A percentile compares a stretch with the other conserved stretches of the same genome.
These are phyloP conservation scores for Gila robusta DNA, from an alignment of 2,797 vertebrate species.

Conservation along the genomic window DNA sequence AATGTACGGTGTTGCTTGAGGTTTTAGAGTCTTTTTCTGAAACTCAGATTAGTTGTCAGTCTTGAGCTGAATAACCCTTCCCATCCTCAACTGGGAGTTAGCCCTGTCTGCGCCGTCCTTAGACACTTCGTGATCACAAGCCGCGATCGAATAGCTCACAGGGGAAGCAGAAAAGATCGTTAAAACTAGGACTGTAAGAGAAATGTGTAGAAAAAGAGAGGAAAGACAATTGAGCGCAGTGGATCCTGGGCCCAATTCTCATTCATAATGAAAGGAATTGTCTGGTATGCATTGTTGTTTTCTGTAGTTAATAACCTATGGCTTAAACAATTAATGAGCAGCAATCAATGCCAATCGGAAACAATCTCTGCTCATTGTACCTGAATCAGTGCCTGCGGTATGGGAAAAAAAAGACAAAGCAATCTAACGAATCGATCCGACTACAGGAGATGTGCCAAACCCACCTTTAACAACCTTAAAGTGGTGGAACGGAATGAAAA, in stretches of 20 bases:
- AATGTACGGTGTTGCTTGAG: background rate
- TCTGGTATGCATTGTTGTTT: constrained; percentile 28
- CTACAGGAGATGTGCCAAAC: constrained; percentile 18
- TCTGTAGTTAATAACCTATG: constrained; percentile 54
- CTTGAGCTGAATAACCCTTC: constrained; percentile 24
- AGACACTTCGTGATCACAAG: constrained; percentile 46
- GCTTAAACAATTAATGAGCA: constrained; percentile 56
- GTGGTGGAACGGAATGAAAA: constrained; percentile 7
- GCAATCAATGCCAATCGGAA: constrained; percentile 43
- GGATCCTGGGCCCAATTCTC: background rate
- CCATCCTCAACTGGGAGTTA: constrained; percentile 25
- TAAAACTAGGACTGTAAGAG: constrained; percentile 14
- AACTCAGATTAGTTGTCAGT: constrained; percentile 30
- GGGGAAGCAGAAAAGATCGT: constrained; percentile 26
- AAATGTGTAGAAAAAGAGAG: constrained; percentile 25
- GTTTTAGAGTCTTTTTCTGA: constrained; percentile 1
- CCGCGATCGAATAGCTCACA: constrained; percentile 5
- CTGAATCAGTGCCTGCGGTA: constrained; percentile 11
- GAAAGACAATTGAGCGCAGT: background rate
- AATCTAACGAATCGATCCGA: constrained; percentile 53
- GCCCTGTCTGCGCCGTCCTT: background rate
- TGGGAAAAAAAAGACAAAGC: constrained; percentile 38
- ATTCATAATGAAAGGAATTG: constrained; percentile 13
- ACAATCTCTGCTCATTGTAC: constrained; percentile 44
- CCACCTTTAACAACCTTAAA: constrained; percentile 26